These are phyloP conservation scores for Trypoxylon attenuatum DNA, from an alignment of 2,888 invertebrate species.

Conservation along the genomic window DNA sequence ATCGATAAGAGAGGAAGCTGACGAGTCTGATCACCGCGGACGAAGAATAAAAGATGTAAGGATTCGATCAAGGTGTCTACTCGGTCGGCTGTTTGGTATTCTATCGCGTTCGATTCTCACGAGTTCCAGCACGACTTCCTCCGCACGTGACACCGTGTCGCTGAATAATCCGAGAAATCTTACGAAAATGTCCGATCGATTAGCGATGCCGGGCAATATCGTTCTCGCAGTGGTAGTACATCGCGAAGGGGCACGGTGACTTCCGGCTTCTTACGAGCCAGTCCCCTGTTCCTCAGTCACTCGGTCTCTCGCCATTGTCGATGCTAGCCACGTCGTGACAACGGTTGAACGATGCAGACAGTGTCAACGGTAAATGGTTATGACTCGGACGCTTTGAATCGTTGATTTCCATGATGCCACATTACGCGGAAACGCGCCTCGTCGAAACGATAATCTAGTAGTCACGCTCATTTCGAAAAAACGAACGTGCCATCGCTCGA, in stretches of 20 bases:
- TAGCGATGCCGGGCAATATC: constrained; percentile 36
- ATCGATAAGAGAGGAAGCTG: too few relatives aligned
- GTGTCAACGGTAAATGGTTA: constrained; percentile 69
- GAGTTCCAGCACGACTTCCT: constrained; percentile 39
- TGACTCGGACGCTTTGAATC: constrained; percentile 66
- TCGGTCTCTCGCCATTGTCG: constrained; percentile 43
- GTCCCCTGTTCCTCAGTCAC: not conserved
- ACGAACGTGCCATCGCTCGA: too few relatives aligned
- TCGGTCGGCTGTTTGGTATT: constrained; percentile 30
- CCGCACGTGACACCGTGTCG: constrained; percentile 26
- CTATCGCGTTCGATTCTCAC: constrained; percentile 7
- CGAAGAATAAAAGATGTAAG: not conserved
- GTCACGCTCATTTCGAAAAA: too few relatives aligned
- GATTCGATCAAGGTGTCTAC: not conserved
- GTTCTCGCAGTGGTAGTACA: constrained; percentile 25
- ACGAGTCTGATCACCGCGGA: too few relatives aligned
- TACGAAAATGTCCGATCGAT: constrained; percentile 44
- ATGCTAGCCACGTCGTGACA: constrained; percentile 59
- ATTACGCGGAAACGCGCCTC: constrained; percentile 49
- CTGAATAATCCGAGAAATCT: constrained; percentile 24
- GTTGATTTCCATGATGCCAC: constrained; percentile 62
- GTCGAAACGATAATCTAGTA: constrained; percentile 30
- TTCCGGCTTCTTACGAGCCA: constrained; percentile 46
- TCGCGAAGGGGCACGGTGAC: constrained; percentile 15
- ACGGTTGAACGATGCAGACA: constrained; percentile 66